Conservation (phyloP, 2,113 vertebrate genomes). For the Budorcas taxicolor region DNA sequence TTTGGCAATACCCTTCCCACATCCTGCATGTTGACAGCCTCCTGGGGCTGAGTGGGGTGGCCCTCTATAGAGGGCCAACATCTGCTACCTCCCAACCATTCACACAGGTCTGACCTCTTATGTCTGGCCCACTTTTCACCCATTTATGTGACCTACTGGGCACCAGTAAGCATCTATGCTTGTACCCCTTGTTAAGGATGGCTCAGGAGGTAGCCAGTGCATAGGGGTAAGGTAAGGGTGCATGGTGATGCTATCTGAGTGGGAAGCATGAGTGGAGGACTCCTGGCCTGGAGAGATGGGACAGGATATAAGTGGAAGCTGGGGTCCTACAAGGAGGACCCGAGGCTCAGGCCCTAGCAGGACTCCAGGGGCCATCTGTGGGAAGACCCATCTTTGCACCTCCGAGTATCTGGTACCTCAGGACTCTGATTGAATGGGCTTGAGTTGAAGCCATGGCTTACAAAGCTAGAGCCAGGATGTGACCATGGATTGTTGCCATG, state of each 20-base stretch:
- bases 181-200: neutral
- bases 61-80: neutral
- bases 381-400: neutral
- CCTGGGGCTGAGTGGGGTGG: neutral
- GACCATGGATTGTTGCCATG: neutral
- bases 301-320: neutral
- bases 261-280: neutral
- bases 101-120: neutral
- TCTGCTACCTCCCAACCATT: neutral
- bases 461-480: neutral
- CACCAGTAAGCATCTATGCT: neutral
- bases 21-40: neutral
- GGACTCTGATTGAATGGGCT: neutral
- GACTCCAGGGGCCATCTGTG: neutral
- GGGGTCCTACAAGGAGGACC: neutral
- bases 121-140: neutral
- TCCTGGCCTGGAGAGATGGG: neutral
- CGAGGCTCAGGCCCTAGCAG: neutral
- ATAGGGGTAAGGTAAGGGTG: neutral
- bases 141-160: neutral
- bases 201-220: neutral
- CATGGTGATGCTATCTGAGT: neutral
- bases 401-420: neutral
- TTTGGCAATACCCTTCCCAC: too few relatives aligned
- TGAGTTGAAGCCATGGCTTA: neutral